Conservation (phyloP, 2,888 invertebrate genomes). For the Dynastes tityus region DNA sequence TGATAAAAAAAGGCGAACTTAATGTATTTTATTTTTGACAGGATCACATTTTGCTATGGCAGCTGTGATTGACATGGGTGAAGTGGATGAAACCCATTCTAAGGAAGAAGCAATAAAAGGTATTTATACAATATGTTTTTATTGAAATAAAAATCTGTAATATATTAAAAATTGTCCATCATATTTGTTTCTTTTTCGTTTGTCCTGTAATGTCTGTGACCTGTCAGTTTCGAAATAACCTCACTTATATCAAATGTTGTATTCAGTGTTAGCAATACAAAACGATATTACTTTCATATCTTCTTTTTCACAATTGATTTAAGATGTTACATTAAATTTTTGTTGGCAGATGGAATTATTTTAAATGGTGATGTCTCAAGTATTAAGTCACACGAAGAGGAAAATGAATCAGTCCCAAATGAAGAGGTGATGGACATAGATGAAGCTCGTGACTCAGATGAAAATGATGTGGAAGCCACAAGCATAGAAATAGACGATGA, state of each 20-base stretch:
- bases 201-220: neutral
- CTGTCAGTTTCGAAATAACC: slow-evolving; percentile 23
- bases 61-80: slow-evolving; percentile 69
- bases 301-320: too few species aligned
- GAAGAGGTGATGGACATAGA: slow-evolving; percentile 63
- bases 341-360: slow-evolving; percentile 57
- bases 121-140: slow-evolving; percentile 47
- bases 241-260: slow-evolving; percentile 10
- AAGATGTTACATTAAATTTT: slow-evolving; percentile 5
- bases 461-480: slow-evolving; percentile 43
- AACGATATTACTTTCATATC: too few species aligned
- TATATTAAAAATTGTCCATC: neutral
- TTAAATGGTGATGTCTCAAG: slow-evolving; percentile 66
- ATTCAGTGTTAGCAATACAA: neutral
- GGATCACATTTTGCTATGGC: slow-evolving; percentile 65
- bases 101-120: slow-evolving; percentile 66
- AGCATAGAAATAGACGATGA: slow-evolving; percentile 54
- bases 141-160: neutral
- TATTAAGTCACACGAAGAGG: slow-evolving; percentile 59
- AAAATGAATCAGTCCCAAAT: slow-evolving; percentile 41
- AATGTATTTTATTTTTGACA: slow-evolving; percentile 49
- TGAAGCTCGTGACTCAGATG: slow-evolving; percentile 57
- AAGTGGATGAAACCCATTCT: slow-evolving; percentile 68
- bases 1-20: slow-evolving; percentile 14
- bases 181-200: slow-evolving; percentile 1